Evolutionary conservation across 2,888 invertebrate species (phyloP).

Genomic region (Thelaira solivaga): DNA sequence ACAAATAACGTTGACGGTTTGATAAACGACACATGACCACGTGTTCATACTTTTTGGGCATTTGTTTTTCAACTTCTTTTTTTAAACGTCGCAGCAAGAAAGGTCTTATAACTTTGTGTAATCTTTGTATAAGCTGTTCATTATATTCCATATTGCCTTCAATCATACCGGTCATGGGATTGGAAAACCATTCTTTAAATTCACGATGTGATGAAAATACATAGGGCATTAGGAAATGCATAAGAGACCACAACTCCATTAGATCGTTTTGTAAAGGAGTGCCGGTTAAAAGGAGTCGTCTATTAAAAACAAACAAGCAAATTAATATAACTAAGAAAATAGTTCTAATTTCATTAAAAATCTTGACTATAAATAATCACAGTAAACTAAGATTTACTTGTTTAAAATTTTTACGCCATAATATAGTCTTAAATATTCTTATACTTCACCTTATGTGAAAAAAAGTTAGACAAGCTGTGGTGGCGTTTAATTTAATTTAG

Average conservation of each 20-base stretch:
- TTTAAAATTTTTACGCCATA: too few relatives aligned
- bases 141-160: constrained; percentile 95
- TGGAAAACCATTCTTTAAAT: constrained; percentile 99
- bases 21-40: constrained; percentile 95
- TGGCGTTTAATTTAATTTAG: constrained; percentile 17
- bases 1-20: constrained; percentile 96
- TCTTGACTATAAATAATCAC: too few relatives aligned
- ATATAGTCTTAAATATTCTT: too few relatives aligned
- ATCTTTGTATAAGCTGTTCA: constrained; percentile 89
- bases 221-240: constrained; percentile 99
- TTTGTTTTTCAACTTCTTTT: constrained; percentile 96
- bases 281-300: constrained; percentile 93
- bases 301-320: constrained; percentile 77
- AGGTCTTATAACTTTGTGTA: constrained; percentile 95
- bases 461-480: constrained; percentile 7
- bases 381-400: too few relatives aligned
- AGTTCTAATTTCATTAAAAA: too few relatives aligned
- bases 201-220: constrained; percentile 97
- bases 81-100: constrained; percentile 95
- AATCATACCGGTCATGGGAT: constrained; percentile 97
- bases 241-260: constrained; percentile 97
- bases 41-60: constrained; percentile 98
- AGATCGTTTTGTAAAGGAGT: constrained; percentile 97
- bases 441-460: not conserved
- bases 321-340: too few relatives aligned